These are phyloP conservation scores for Gasteruption jaculator DNA, from an alignment of 2,888 invertebrate genomes.

Conservation along the genomic window DNA sequence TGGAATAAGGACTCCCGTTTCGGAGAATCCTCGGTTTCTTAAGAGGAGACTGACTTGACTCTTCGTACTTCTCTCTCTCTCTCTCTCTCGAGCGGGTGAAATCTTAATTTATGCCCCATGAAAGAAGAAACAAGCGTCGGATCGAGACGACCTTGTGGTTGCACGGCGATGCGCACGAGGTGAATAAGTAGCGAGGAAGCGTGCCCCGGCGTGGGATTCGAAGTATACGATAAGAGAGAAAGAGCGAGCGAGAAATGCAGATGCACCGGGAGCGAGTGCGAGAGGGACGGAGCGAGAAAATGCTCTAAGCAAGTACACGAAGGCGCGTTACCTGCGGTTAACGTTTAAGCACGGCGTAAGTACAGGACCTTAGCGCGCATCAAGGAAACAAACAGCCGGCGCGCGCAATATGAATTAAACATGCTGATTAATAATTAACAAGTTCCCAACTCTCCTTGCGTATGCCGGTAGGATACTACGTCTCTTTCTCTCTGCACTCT, in stretches of 20 bases:
- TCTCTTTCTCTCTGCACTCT: slow-evolving; percentile 12
- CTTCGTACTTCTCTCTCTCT: too few relatives aligned
- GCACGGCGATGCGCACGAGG: slow-evolving; percentile 26
- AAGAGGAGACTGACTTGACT: too few relatives aligned
- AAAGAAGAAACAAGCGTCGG: too few relatives aligned
- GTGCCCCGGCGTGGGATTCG: slow-evolving; percentile 19
- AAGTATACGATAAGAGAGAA: neutral
- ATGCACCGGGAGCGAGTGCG: slow-evolving; percentile 27
- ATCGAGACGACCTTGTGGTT: slow-evolving; percentile 35
- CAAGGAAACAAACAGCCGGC: slow-evolving; percentile 50
- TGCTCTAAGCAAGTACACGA: slow-evolving; percentile 10
- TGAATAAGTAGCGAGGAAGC: slow-evolving; percentile 30
- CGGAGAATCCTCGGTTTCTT: too few relatives aligned
- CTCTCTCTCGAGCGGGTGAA: too few relatives aligned
- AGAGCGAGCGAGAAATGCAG: slow-evolving; percentile 26
- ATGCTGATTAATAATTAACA: slow-evolving; percentile 52
- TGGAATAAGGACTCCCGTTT: too few relatives aligned
- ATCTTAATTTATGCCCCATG: too few relatives aligned
- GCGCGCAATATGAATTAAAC: slow-evolving; percentile 51
- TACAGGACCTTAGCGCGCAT: slow-evolving; percentile 44
- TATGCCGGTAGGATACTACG: slow-evolving; percentile 28
- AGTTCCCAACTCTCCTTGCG: slow-evolving; percentile 39
- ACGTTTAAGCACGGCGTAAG: slow-evolving; percentile 36
- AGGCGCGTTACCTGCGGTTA: slow-evolving; percentile 30
- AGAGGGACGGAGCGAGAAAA: slow-evolving; percentile 17